Conservation (phyloP, 2,888 invertebrate species). For the Seira ritae region DNA sequence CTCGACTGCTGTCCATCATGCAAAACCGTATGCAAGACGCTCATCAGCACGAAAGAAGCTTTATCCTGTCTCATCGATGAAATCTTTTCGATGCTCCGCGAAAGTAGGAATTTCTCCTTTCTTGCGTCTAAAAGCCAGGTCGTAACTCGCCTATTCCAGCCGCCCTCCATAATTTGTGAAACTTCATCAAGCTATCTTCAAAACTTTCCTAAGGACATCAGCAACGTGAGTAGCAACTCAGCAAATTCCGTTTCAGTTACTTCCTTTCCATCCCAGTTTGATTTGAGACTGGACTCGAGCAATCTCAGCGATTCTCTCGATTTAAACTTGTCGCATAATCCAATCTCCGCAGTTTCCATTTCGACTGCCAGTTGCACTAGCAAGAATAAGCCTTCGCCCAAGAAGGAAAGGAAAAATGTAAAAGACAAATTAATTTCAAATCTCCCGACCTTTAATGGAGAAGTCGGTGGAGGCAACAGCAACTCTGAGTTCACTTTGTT, state of each 20-base stretch:
- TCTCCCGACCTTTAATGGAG: not conserved
- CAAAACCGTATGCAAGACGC: slow-evolving; percentile 49
- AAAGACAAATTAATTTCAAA: not conserved
- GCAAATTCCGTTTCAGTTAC: slow-evolving; percentile 9
- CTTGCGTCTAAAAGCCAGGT: slow-evolving; percentile 54
- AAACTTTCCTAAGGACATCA: slow-evolving; percentile 39
- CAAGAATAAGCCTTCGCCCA: not conserved
- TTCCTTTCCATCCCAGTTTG: slow-evolving; percentile 48
- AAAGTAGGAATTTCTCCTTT: slow-evolving; percentile 56
- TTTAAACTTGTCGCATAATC: slow-evolving; percentile 24
- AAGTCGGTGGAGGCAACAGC: not conserved
- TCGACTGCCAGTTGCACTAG: too few relatives aligned
- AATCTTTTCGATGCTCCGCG: slow-evolving; percentile 45
- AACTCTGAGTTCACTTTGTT: slow-evolving; percentile 25
- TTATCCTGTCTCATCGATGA: slow-evolving; percentile 60
- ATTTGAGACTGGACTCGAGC: slow-evolving; percentile 40
- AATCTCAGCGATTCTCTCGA: slow-evolving; percentile 39
- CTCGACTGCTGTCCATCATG: slow-evolving; percentile 59
- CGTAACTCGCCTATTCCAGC: slow-evolving; percentile 54
- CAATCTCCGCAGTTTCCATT: too few relatives aligned
- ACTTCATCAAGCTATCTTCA: slow-evolving; percentile 44
- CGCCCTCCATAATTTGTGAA: slow-evolving; percentile 41
- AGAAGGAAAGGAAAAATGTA: not conserved
- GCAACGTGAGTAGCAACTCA: not conserved
- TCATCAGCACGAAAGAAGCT: slow-evolving; percentile 48